These are phyloP conservation scores for Bombus waltoni DNA, from an alignment of 1,140 invertebrate species.

Conservation along the genomic window DNA sequence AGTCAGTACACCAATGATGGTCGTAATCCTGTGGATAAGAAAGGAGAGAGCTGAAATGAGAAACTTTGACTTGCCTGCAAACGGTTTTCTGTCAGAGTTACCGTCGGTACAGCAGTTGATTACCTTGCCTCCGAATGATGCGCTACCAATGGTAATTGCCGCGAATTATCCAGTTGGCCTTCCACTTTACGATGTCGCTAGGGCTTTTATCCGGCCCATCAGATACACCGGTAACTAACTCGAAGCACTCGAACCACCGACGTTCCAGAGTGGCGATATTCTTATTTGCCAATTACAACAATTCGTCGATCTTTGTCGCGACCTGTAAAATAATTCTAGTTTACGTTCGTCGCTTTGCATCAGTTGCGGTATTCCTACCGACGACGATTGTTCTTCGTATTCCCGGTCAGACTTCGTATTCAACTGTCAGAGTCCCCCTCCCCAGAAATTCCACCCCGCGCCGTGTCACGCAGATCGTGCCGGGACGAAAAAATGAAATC, in stretches of 20 bases:
- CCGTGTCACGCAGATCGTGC: too few species aligned
- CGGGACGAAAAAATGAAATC: neutral
- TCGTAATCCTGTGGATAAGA: too few species aligned
- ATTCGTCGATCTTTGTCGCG: neutral
- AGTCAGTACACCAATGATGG: too few species aligned
- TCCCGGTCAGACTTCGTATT: too few species aligned
- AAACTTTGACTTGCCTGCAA: neutral
- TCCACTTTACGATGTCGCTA: neutral
- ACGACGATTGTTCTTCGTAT: neutral
- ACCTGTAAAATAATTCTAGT: neutral
- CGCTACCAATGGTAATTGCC: neutral
- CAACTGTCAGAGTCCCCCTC: neutral
- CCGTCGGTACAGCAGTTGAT: neutral
- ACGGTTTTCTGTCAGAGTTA: neutral
- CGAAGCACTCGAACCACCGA: too few species aligned
- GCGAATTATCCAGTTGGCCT: neutral
- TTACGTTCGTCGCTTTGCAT: neutral
- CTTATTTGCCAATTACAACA: neutral
- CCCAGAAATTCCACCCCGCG: neutral
- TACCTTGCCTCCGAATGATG: neutral
- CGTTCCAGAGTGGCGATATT: neutral
- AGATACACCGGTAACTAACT: neutral
- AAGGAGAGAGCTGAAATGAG: too few species aligned
- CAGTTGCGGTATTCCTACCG: neutral
- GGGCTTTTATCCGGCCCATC: neutral